Evolutionary conservation across 2,888 invertebrate species (phyloP), one percentile per base, ranked within the genome.

Genomic region (Anthoptus insignis): DNA sequence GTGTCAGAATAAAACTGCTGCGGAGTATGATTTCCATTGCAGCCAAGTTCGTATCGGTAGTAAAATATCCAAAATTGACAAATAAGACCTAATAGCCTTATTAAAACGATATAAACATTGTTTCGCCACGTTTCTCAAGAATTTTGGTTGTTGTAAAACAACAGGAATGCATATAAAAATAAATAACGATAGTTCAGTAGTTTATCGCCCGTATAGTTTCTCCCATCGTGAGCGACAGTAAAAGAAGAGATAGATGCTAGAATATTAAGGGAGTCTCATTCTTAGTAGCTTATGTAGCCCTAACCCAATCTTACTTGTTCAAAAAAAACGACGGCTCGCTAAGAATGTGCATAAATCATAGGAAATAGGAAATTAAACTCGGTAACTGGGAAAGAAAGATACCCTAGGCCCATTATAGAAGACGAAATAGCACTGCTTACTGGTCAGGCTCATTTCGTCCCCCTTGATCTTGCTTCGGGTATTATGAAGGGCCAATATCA

Each of bases 161-260:
- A 64, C 70, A 0, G 70, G 73, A 14, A 74, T 75, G 72, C 58
- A 27, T 3, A 74, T 73, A 9, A 64, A 73, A 14, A 3, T 74
- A 0, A 72, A 64, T 13, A 72, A 54, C 49, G n/a, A 64, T 7
- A 65, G 57, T 0, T 70, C 74, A 1, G 61, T 76, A 0, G 68
- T 74, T 0, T 76, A 75, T 53, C 32, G 75, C 0, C 76, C 76
- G 0, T 75, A 78, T 42, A 42, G 76, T n/a, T n/a, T n/a, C n/a
- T n/a, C n/a, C n/a, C n/a, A n/a, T n/a, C n/a, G n/a, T n/a, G n/a
- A n/a, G n/a, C n/a, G n/a, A n/a, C n/a, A n/a, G n/a, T n/a, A n/a
- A n/a, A n/a, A n/a, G n/a, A n/a, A n/a, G n/a, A n/a, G n/a, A n/a
- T n/a, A n/a, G n/a, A n/a, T n/a, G n/a, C n/a, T n/a, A n/a, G n/a